A percentile compares a stretch with the other conserved stretches of the same genome.
These are phyloP conservation scores for Enteromius afrohamiltoni DNA, from an alignment of 2,797 vertebrate genomes.

Conservation along the genomic window DNA sequence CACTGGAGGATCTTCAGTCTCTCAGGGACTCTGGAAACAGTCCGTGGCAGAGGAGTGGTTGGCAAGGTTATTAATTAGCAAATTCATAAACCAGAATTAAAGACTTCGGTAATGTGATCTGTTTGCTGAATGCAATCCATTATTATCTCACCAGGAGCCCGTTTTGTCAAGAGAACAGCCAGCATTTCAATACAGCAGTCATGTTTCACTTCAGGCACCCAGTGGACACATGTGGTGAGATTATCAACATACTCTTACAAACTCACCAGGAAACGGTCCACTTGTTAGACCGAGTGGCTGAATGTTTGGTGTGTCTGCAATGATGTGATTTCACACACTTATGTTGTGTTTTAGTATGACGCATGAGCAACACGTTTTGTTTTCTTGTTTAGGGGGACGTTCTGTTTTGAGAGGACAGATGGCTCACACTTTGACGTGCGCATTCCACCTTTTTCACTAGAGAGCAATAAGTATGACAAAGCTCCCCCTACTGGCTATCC, in stretches of 20 bases:
- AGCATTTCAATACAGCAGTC: constrained; percentile 98
- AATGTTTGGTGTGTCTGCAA: neutral
- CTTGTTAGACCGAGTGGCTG: neutral
- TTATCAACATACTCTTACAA: neutral
- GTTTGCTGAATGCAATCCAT: neutral
- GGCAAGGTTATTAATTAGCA: constrained; percentile 78
- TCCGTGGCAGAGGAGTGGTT: constrained; percentile 93
- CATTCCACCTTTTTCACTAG: constrained; percentile 97
- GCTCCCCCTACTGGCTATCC: constrained; percentile 80
- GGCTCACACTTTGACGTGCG: constrained; percentile 97
- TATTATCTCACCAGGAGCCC: constrained; percentile 83
- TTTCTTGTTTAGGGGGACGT: constrained; percentile 87
- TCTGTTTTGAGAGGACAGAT: constrained; percentile 94
- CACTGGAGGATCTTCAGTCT: constrained; percentile 99
- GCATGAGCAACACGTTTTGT: constrained; percentile 8
- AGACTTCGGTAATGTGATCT: neutral
- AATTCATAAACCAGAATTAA: neutral
- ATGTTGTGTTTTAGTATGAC: neutral
- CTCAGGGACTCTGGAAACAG: constrained; percentile 95
- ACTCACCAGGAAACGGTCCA: neutral
- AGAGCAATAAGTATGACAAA: constrained; percentile 89
- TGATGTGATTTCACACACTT: neutral
- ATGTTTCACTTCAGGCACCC: constrained; percentile 95
- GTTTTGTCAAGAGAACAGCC: constrained; percentile 97
- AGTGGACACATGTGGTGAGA: constrained; percentile 98